Conservation (phyloP, 2,888 invertebrate genomes). For the Lasioglossum pauxillum region DNA sequence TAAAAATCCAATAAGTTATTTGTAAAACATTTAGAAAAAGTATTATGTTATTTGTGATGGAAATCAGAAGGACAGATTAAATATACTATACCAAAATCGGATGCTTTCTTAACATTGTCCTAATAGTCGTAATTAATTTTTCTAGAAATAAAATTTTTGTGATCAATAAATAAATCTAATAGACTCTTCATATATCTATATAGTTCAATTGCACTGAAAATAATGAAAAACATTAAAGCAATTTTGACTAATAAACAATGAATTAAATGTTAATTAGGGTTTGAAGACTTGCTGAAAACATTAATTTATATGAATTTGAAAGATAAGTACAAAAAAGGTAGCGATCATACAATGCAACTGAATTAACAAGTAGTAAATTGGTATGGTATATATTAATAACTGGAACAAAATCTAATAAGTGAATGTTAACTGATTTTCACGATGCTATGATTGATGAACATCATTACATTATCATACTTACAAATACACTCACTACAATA, state of each 20-base stretch:
- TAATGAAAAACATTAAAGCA: not conserved
- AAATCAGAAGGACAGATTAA: constrained; percentile 11
- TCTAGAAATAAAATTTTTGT: constrained; percentile 1
- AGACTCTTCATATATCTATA: not conserved
- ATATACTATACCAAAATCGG: constrained; percentile 17
- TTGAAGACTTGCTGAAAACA: not conserved
- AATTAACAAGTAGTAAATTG: constrained; percentile 74
- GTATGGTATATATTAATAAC: constrained; percentile 67
- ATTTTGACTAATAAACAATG: too few relatives aligned
- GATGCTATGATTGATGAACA: constrained; percentile 76
- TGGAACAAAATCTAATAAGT: constrained; percentile 71
- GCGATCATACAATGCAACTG: constrained; percentile 64
- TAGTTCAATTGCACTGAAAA: not conserved
- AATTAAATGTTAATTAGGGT: not conserved
- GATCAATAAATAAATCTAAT: constrained; percentile 10
- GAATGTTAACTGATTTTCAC: constrained; percentile 74
- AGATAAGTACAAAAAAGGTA: constrained; percentile 12
- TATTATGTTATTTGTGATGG: not conserved
- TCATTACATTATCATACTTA: constrained; percentile 80
- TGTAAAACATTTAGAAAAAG: constrained; percentile 35
- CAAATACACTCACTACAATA: constrained; percentile 82
- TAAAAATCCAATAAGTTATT: constrained; percentile 23
- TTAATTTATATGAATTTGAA: constrained; percentile 3
- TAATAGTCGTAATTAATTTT: not conserved
- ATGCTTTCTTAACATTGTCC: not conserved